Evolutionary conservation across 2,797 vertebrate species (phyloP).

Genomic region (Myoxocephalus aenaeus): DNA sequence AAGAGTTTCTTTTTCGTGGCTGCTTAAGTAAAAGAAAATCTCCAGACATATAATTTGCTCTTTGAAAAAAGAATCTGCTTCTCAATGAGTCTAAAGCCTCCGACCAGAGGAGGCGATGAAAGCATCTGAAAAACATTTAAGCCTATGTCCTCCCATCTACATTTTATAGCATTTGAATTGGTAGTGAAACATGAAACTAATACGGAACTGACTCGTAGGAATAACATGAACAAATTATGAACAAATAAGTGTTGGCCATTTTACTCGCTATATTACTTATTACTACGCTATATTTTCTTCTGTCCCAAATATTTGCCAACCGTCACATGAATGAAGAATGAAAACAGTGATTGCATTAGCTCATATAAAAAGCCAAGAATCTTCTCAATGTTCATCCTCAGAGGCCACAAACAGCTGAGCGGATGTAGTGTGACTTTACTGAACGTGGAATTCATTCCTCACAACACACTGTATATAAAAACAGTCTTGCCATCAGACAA

Average conservation of each 20-base stretch:
- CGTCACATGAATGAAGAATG: not conserved
- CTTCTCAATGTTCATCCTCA: conserved; percentile 4
- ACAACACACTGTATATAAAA: conserved; percentile 3
- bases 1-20: conserved; percentile 44
- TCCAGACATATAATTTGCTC: conserved; percentile 71
- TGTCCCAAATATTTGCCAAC: not conserved
- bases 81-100: conserved; percentile 39
- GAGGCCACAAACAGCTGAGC: conserved; percentile 32
- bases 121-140: conserved; percentile 15
- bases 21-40: conserved; percentile 39
- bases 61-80: conserved; percentile 41
- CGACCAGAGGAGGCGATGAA: conserved; percentile 25
- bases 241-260: conserved; percentile 2
- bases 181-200: not conserved
- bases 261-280: not conserved
- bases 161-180: conserved; percentile 17
- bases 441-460: conserved; percentile 1
- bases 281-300: not conserved
- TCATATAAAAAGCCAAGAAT: conserved; percentile 34
- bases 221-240: not conserved
- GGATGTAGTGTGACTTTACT: conserved; percentile 2
- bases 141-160: not conserved
- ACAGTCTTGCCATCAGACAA: conserved; percentile 11
- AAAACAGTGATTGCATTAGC: conserved; percentile 21
- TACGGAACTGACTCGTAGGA: not conserved